Evolutionary conservation across 2,888 invertebrate species (phyloP), one percentile per base, ranked within the genome.

Genomic region (Ametastegia equiseti): DNA sequence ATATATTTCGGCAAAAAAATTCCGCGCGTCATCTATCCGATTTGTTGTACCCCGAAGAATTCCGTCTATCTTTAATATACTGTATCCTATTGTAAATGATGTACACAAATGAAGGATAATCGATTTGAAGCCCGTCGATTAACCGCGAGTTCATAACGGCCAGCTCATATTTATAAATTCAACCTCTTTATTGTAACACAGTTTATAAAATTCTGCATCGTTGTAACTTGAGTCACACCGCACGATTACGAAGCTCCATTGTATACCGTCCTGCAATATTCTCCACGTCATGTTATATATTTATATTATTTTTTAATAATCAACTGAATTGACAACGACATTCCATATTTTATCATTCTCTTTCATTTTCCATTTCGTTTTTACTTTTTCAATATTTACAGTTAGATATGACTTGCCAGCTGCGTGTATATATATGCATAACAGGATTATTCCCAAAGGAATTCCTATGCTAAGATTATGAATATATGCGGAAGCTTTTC

Each of bases 201-300:
- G 50, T 75, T 75, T 75, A 75, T 75, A 6, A 75, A 54, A 75
- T 75, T 75, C 36, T 54, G 75, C 54, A 75, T 75, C 36, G 75
- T 13, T 75, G 75, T 54, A 75, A 54, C 50, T 73, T 75, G 75
- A 75, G 75, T 75, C 75, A 75, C 45, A 33, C 27, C 45, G 30
- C 45, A 30, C 42, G 71, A 36, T 71, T 71, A 71, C 71, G 30
- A n/a, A 7, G 42, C n/a, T 45, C 71, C 47, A 42, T 71, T 47
- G 30, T 71, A 67, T 39, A 45, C 45, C 47, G 23, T 19, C 27
- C 27, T 71, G 27, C 15, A 67, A 47, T 27, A 23, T 71, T 45
- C 27, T 71, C 30, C 30, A 47, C 69, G 27, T 45, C 69, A 27
- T 30, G 45, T 45, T 45, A 45, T 15, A 27, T 71, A 6, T 13